Evolutionary conservation across 2,888 invertebrate genomes (phyloP), one percentile per base, ranked within the genome.

Genomic region (Nezara viridula): DNA sequence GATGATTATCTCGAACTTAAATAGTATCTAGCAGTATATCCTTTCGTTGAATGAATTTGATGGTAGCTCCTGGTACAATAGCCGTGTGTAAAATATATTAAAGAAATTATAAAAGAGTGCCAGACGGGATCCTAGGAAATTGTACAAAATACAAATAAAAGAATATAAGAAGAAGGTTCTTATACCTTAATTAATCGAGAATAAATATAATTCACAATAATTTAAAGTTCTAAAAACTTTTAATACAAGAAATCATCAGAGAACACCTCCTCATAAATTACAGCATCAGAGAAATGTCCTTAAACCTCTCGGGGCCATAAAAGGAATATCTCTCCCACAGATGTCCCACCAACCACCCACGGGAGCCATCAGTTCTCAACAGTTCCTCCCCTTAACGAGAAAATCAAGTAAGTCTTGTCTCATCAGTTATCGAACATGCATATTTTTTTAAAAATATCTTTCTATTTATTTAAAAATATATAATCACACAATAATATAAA

Each of bases 291-390:
- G 27, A 27, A 27, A 60, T 19, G 77, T 77, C 77, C 40, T 77
- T 21, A 40, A 24, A 9, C 40, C 77, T 27, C 40, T 40, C 10
- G 10, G 77, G 77, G 77, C 44, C 77, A 77, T 10, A 40, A 40
- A 77, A 77, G 77, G 77, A 24, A 37, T 37, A 77, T 77, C 40
- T 40, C 77, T 77, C 77, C 77, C 77, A 77, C 77, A 77, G 40
- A 44, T 77, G 77, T 10, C 77, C 77, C 9, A 44, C 77, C 77
- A 19, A 44, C 19, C 40, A 12, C 77, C 77, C 77, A 77, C 77
- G 40, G 40, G 37, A 40, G 37, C 44, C 77, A 40, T 77, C 77
- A 77, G 40, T 77, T 32, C 10, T 40, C 9, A 1, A 12, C 24
- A 21, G 37, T 40, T 3, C 4, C 44, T 77, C 19, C 16, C 9